These are phyloP conservation scores for Parus major DNA, from an alignment of 2,113 vertebrate species.

Conservation along the genomic window DNA sequence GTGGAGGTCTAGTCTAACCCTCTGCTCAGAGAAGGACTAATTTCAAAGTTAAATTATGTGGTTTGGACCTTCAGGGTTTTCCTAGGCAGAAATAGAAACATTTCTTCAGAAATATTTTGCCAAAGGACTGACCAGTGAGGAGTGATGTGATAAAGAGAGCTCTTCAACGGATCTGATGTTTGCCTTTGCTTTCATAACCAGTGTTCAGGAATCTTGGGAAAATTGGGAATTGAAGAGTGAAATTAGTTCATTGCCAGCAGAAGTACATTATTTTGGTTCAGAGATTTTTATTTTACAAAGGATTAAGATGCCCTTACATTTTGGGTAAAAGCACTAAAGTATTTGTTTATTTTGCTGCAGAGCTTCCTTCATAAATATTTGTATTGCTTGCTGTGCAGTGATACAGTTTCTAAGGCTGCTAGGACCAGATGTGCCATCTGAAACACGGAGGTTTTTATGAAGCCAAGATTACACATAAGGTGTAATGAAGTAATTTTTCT, in stretches of 20 bases:
- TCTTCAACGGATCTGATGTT: neutral
- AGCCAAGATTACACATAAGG: neutral
- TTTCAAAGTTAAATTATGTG: neutral
- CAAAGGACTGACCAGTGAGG: neutral
- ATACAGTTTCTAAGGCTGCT: neutral
- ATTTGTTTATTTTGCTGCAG: neutral
- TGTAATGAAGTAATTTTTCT: neutral
- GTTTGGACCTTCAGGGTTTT: conserved; percentile 8
- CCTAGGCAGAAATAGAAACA: neutral
- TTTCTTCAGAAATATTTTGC: neutral
- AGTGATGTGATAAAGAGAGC: neutral
- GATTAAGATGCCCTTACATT: neutral
- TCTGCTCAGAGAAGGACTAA: neutral
- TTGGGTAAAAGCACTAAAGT: neutral
- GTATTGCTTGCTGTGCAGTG: neutral
- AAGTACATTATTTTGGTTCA: neutral
- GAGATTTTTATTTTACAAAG: neutral
- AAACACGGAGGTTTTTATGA: neutral
- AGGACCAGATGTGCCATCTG: neutral
- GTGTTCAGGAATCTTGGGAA: neutral
- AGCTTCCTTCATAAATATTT: neutral
- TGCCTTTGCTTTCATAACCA: neutral
- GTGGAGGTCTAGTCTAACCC: neutral
- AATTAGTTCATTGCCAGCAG: neutral
- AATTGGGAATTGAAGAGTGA: neutral